These are phyloP conservation scores for Autographa gamma DNA, from an alignment of 2,888 invertebrate species.

Conservation along the genomic window DNA sequence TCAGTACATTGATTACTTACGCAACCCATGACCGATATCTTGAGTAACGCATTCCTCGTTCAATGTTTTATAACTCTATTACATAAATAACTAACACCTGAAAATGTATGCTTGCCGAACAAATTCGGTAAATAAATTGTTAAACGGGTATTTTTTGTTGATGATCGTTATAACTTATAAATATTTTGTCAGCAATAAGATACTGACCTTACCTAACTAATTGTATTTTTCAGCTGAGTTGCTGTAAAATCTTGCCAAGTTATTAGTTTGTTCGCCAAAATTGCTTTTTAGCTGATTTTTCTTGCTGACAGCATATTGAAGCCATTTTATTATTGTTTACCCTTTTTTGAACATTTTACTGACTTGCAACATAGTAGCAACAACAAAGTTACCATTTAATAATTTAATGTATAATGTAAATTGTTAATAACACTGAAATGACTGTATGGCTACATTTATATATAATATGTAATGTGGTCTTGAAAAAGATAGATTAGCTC, in stretches of 20 bases:
- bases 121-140: slow-evolving; percentile 37
- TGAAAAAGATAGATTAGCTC: background rate
- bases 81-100: slow-evolving; percentile 49
- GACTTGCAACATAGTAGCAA: too few species aligned
- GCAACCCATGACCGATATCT: slow-evolving; percentile 73
- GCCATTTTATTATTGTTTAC: too few species aligned
- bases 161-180: background rate
- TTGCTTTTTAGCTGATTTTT: background rate
- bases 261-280: background rate
- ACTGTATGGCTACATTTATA: too few species aligned
- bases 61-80: slow-evolving; percentile 68
- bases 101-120: slow-evolving; percentile 39
- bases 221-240: background rate
- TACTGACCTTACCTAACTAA: slow-evolving; percentile 1
- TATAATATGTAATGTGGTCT: too few species aligned
- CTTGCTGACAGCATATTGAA: too few species aligned
- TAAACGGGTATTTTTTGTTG: background rate
- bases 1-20: slow-evolving; percentile 64
- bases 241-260: background rate
- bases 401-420: too few species aligned
- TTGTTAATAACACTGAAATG: too few species aligned
- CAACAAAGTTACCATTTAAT: too few species aligned
- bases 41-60: slow-evolving; percentile 72
- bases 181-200: background rate
- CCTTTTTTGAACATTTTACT: too few species aligned